These are phyloP conservation scores for Psilopsiagon aurifrons DNA, from an alignment of 2,113 vertebrate genomes.

Conservation along the genomic window DNA sequence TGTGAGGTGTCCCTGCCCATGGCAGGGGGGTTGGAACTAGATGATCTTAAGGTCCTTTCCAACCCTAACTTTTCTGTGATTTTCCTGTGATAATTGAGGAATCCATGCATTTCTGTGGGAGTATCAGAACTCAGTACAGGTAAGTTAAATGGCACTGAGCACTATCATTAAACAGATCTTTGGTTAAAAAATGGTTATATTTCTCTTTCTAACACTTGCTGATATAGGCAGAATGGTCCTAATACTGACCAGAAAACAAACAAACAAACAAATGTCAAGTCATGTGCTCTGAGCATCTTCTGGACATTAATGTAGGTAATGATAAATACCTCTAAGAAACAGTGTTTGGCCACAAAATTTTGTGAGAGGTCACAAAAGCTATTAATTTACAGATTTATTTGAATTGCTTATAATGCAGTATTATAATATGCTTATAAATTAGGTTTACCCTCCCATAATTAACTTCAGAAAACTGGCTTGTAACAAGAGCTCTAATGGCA, in stretches of 20 bases:
- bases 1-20: too few relatives aligned
- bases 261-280: neutral
- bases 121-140: neutral
- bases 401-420: slow-evolving; percentile 34
- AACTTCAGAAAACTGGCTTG: neutral
- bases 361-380: neutral
- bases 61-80: neutral
- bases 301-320: neutral
- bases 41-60: too few relatives aligned
- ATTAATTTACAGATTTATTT: slow-evolving; percentile 18
- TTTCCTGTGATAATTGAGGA: neutral
- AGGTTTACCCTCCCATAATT: neutral
- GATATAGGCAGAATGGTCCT: neutral
- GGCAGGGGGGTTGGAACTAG: too few relatives aligned
- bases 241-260: neutral
- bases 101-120: neutral
- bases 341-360: neutral
- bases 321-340: neutral
- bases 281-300: neutral
- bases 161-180: neutral
- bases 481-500: neutral
- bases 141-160: neutral
- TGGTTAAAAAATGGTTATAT: neutral
- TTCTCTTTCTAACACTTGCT: neutral
- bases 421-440: neutral